phyloP scores from a whole-genome alignment of 1,140 invertebrate species.

The Diuraphis noxia region DNA sequence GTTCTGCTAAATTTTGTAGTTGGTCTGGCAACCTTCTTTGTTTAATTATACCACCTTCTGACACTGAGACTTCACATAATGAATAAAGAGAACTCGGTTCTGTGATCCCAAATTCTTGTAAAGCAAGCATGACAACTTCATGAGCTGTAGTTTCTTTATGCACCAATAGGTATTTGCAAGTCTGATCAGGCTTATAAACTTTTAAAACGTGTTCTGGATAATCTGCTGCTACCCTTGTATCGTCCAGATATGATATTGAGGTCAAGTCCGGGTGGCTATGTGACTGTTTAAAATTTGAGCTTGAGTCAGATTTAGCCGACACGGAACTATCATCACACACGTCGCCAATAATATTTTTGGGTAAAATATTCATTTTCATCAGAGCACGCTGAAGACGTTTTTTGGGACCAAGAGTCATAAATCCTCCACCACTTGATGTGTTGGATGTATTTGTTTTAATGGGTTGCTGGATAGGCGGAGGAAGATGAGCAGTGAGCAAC shows the following conservation, averaged over 20 bases:
- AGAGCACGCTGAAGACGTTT: constrained; percentile 83
- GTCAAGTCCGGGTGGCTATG: constrained; percentile 91
- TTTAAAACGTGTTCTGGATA: constrained; percentile 97
- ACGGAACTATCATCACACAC: constrained; percentile 58
- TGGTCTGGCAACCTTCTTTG: constrained; percentile 93
- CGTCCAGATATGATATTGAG: constrained; percentile 76
- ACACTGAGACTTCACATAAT: constrained; percentile 92
- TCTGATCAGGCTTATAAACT: constrained; percentile 94
- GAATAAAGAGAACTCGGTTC: constrained; percentile 88
- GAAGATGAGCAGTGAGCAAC: constrained; percentile 60
- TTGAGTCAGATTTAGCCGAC: constrained; percentile 53
- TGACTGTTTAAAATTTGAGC: constrained; percentile 72
- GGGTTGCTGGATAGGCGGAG: constrained; percentile 60
- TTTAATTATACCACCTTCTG: constrained; percentile 92
- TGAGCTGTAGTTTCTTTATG: constrained; percentile 98
- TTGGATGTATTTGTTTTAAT: constrained; percentile 67
- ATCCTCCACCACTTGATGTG: constrained; percentile 64
- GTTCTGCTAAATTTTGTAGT: constrained; percentile 92
- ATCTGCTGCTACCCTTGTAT: constrained; percentile 68
- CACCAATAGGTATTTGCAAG: constrained; percentile 94
- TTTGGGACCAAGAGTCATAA: constrained; percentile 86
- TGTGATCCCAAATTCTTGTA: constrained; percentile 95
- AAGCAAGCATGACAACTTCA: constrained; percentile 95
- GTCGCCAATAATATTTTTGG: constrained; percentile 69
- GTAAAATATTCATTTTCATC: constrained; percentile 88